These are phyloP conservation scores for Oligia strigilis DNA, from an alignment of 2,888 invertebrate species.

Conservation along the genomic window DNA sequence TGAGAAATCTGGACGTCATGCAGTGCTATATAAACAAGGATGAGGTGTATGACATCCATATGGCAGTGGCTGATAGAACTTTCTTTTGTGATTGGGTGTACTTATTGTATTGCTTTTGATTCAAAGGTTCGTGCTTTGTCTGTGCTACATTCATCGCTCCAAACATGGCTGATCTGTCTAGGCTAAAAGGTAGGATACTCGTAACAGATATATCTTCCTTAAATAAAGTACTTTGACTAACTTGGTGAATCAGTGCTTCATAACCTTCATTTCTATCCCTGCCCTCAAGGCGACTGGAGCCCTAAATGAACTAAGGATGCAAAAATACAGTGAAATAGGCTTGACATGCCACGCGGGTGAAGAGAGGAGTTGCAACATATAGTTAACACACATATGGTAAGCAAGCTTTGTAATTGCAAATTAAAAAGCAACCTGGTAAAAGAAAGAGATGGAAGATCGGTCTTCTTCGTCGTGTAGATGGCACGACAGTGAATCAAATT, in stretches of 20 bases:
- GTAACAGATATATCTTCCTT: constrained; percentile 1
- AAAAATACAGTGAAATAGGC: constrained; percentile 63
- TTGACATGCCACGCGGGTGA: constrained; percentile 56
- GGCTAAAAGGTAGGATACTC: background rate
- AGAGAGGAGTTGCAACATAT: constrained; percentile 46
- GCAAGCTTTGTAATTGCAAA: constrained; percentile 50
- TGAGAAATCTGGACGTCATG: constrained; percentile 3
- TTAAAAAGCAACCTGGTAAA: constrained; percentile 35
- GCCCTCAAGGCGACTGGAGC: constrained; percentile 24
- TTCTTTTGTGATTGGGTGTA: background rate
- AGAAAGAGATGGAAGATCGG: constrained; percentile 10
- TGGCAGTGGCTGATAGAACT: background rate
- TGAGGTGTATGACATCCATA: background rate
- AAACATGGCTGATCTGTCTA: background rate
- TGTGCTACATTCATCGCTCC: constrained; percentile 8
- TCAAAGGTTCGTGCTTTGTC: background rate
- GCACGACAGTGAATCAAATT: background rate
- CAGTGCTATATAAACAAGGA: constrained; percentile 32
- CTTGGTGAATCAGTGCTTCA: constrained; percentile 36
- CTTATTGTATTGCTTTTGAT: background rate
- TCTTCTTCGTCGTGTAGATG: background rate
- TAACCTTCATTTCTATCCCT: constrained; percentile 29
- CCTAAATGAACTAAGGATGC: constrained; percentile 55
- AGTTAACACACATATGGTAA: constrained; percentile 59
- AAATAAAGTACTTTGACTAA: constrained; percentile 32